These are phyloP conservation scores for Guaruba guarouba DNA, from an alignment of 2,113 vertebrate species.

Conservation along the genomic window DNA sequence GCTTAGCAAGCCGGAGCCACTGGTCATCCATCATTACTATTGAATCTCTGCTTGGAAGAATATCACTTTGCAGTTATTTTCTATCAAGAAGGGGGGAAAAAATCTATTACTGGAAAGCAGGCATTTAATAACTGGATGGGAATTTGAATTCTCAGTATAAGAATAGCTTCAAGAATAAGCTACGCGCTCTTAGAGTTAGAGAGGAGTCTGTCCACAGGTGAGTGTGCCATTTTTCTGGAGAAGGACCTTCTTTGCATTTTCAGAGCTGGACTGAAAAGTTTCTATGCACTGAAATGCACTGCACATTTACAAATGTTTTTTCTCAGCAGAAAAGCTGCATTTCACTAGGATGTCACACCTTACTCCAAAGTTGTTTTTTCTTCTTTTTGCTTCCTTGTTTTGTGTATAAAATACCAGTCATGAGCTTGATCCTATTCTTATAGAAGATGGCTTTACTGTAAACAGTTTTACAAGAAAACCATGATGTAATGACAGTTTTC, in stretches of 20 bases:
- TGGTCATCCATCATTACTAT: neutral
- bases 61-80: neutral
- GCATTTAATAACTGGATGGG: neutral
- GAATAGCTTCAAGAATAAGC: neutral
- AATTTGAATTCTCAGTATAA: neutral
- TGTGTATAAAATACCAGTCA: neutral
- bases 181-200: neutral
- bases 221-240: neutral
- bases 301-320: neutral
- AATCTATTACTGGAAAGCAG: neutral
- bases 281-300: neutral
- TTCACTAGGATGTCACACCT: neutral
- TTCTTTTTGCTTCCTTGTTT: neutral
- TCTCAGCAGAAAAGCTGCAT: neutral
- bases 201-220: neutral
- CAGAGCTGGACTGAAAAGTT: neutral
- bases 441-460: neutral
- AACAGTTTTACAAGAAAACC: neutral
- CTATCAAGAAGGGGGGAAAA: neutral
- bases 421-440: neutral
- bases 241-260: neutral
- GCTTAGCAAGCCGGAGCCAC: neutral
- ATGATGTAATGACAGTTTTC: neutral
- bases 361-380: neutral
- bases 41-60: neutral